phyloP scores from a whole-genome alignment of 2,888 invertebrate genomes.

The Plagiodera versicolora region DNA sequence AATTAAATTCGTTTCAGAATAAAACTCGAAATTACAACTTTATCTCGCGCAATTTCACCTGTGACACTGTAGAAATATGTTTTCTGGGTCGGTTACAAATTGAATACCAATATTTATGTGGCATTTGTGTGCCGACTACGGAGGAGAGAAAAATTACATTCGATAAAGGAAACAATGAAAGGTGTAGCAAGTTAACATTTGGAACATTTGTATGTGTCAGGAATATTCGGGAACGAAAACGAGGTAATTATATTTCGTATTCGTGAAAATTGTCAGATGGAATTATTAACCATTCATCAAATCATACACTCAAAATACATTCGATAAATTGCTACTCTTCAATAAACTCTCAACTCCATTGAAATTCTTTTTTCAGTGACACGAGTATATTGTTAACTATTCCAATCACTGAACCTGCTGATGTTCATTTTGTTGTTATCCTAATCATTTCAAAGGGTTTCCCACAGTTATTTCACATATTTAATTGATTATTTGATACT shows the following conservation, averaged over 20 bases:
- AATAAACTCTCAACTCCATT: too few relatives aligned
- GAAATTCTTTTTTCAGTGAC: too few relatives aligned
- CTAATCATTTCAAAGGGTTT: too few relatives aligned
- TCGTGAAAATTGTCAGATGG: neutral
- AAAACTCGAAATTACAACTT: slow-evolving; percentile 1
- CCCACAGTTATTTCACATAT: too few relatives aligned
- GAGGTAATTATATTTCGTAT: neutral
- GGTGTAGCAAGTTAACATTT: neutral
- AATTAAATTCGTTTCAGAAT: slow-evolving; percentile 4
- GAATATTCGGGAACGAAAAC: neutral
- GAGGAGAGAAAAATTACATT: neutral
- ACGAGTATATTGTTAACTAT: too few relatives aligned
- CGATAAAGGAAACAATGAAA: neutral
- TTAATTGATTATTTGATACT: too few relatives aligned
- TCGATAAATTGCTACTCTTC: too few relatives aligned
- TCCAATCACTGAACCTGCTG: too few relatives aligned
- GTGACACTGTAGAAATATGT: neutral
- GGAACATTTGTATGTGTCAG: neutral
- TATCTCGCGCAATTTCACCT: neutral
- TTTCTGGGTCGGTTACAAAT: neutral
- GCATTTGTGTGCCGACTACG: neutral
- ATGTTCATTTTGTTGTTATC: too few relatives aligned
- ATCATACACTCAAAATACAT: too few relatives aligned
- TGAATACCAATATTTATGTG: slow-evolving; percentile 1
- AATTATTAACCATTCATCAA: neutral